Conservation (phyloP, 2,113 vertebrate species). For the Menura novaehollandiae region DNA sequence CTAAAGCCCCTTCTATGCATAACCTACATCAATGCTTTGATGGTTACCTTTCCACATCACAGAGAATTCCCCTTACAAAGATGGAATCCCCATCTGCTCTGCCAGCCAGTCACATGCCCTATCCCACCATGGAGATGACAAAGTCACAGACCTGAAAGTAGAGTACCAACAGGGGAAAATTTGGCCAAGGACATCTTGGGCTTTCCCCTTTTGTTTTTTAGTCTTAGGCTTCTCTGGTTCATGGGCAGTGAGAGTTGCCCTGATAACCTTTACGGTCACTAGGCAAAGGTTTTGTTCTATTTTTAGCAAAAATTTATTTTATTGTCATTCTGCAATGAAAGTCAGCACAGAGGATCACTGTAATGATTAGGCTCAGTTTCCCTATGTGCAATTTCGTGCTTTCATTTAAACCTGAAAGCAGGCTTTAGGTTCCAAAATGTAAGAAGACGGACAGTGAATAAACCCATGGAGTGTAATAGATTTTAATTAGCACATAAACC, state of each 20-base stretch:
- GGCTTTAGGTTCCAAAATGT: background rate
- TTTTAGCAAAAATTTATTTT: background rate
- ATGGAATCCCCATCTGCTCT: background rate
- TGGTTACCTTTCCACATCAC: background rate
- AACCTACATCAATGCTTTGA: background rate
- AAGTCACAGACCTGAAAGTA: background rate
- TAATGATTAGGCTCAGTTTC: background rate
- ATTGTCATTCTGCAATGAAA: background rate
- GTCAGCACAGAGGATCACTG: background rate
- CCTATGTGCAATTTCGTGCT: background rate
- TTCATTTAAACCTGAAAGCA: background rate
- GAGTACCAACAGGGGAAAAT: background rate
- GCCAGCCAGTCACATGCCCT: background rate
- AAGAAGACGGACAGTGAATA: background rate
- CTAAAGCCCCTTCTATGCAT: background rate
- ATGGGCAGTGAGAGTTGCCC: background rate
- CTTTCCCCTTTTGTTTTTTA: background rate
- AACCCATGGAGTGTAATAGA: background rate
- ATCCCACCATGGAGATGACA: background rate
- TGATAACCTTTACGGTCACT: background rate
- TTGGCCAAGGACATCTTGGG: background rate
- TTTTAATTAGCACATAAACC: background rate
- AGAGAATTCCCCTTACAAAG: background rate
- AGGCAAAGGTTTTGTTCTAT: background rate
- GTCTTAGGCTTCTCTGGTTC: background rate